phyloP scores from a whole-genome alignment of 2,888 invertebrate genomes.

The Drosophila neotestacea region DNA sequence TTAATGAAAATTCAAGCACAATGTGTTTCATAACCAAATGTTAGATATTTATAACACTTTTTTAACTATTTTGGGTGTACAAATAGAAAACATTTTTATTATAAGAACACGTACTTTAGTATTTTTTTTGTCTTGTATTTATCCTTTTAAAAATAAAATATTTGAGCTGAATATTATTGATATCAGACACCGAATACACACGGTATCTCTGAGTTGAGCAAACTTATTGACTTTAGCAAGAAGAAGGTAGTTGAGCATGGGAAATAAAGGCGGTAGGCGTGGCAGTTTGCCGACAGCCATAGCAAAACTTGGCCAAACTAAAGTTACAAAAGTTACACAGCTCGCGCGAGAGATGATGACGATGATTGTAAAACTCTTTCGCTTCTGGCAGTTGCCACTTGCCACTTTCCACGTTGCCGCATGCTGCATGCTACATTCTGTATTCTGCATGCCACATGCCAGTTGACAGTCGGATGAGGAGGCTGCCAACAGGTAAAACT shows the following conservation, averaged over 20 bases:
- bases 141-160: too few relatives aligned
- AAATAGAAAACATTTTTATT: too few relatives aligned
- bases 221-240: background rate
- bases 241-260: background rate
- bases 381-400: conserved; percentile 43
- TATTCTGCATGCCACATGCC: conserved; percentile 2
- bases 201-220: too few relatives aligned
- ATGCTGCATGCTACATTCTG: background rate
- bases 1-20: too few relatives aligned
- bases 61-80: too few relatives aligned
- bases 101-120: too few relatives aligned
- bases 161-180: too few relatives aligned
- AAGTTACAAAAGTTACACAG: conserved; percentile 67
- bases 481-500: conserved; percentile 60
- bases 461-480: conserved; percentile 43
- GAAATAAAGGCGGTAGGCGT: conserved; percentile 2
- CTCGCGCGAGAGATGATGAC: conserved; percentile 32
- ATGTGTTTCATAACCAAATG: too few relatives aligned
- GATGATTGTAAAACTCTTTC: conserved; percentile 68
- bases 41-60: too few relatives aligned
- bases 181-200: too few relatives aligned
- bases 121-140: too few relatives aligned
- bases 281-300: conserved; percentile 42
- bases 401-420: conserved; percentile 37
- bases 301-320: conserved; percentile 64